These are phyloP conservation scores for Lepus oiostolus DNA, from an alignment of 2,797 vertebrate species.

Conservation along the genomic window DNA sequence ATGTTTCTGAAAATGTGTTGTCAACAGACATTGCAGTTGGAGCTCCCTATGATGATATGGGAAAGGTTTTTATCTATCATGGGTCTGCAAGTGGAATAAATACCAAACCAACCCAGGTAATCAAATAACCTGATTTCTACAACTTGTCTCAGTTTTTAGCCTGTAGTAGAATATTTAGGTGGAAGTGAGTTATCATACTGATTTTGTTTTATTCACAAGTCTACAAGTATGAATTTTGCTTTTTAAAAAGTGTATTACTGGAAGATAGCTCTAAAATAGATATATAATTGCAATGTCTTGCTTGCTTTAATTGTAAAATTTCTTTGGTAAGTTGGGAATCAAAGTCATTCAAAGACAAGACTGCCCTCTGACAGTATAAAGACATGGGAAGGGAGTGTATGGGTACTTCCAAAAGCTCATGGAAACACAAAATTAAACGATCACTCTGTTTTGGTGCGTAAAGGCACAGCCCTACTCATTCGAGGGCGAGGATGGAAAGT, in stretches of 20 bases:
- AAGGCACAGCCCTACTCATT: too few species aligned
- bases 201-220: slow-evolving; percentile 25
- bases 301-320: slow-evolving; percentile 57
- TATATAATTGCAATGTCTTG: neutral
- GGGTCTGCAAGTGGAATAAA: slow-evolving; percentile 94
- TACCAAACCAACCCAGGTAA: slow-evolving; percentile 94
- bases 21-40: slow-evolving; percentile 96
- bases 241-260: neutral
- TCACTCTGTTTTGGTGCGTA: too few species aligned
- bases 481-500: too few species aligned
- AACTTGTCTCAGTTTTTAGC: neutral
- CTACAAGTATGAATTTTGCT: slow-evolving; percentile 12
- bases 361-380: neutral
- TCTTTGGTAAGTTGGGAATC: slow-evolving; percentile 49
- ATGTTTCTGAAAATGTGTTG: slow-evolving; percentile 72
- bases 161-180: neutral
- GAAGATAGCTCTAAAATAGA: slow-evolving; percentile 36
- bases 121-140: neutral
- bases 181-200: neutral
- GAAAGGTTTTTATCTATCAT: slow-evolving; percentile 97
- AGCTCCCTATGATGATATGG: slow-evolving; percentile 94
- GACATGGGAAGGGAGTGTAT: neutral
- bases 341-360: slow-evolving; percentile 23
- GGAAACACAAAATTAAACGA: too few species aligned
- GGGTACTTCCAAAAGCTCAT: too few species aligned